Conservation (phyloP, 2,888 invertebrate genomes). For the Epistrophe eligans region DNA sequence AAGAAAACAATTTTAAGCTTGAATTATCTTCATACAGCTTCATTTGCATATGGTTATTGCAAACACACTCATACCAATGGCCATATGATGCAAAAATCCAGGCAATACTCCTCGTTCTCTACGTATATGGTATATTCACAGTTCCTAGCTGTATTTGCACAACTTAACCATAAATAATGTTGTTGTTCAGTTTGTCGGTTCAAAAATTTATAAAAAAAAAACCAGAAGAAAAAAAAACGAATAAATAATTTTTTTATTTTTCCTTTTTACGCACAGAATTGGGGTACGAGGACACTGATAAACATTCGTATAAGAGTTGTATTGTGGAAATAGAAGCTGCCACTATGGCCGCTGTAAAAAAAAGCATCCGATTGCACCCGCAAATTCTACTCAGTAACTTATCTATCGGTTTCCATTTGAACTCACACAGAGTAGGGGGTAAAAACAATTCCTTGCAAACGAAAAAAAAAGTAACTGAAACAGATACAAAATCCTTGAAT, state of each 20-base stretch:
- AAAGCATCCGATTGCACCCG: slow-evolving; percentile 28
- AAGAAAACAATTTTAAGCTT: slow-evolving; percentile 48
- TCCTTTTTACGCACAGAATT: slow-evolving; percentile 27
- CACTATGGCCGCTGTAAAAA: slow-evolving; percentile 15
- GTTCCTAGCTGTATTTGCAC: slow-evolving; percentile 45
- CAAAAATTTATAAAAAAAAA: slow-evolving; percentile 15
- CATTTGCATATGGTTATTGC: slow-evolving; percentile 66
- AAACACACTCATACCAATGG: slow-evolving; percentile 15
- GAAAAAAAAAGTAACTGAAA: slow-evolving; percentile 14
- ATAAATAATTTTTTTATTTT: slow-evolving; percentile 3
- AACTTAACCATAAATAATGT: slow-evolving; percentile 69
- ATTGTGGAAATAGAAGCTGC: slow-evolving; percentile 24
- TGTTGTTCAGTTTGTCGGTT: slow-evolving; percentile 42
- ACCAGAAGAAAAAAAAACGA: background rate
- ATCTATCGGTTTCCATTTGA: slow-evolving; percentile 68
- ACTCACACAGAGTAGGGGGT: slow-evolving; percentile 48
- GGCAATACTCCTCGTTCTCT: background rate
- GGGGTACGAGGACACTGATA: slow-evolving; percentile 33
- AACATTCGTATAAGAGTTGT: slow-evolving; percentile 16
- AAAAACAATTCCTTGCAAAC: slow-evolving; percentile 26
- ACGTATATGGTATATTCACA: background rate
- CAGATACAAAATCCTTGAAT: slow-evolving; percentile 59
- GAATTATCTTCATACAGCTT: slow-evolving; percentile 51
- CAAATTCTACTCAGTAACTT: slow-evolving; percentile 51
- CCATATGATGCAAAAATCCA: slow-evolving; percentile 31